These are phyloP conservation scores for Eristalis tenax DNA, from an alignment of 2,888 invertebrate genomes.

Conservation along the genomic window DNA sequence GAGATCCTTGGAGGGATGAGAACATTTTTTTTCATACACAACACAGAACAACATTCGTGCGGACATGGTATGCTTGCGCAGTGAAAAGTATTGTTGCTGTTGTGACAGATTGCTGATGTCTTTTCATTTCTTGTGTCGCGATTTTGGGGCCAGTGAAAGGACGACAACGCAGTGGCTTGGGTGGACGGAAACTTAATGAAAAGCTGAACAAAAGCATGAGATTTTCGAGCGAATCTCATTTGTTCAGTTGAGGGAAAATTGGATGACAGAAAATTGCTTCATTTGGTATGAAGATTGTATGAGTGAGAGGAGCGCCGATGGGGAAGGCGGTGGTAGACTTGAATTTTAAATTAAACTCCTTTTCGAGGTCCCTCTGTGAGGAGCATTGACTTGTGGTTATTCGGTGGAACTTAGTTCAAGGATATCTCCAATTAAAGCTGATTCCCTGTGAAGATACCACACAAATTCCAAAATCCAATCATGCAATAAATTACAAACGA, in stretches of 20 bases:
- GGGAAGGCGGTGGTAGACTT: neutral
- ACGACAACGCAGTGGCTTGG: constrained; percentile 22
- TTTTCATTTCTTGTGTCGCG: constrained; percentile 25
- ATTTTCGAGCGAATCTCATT: constrained; percentile 24
- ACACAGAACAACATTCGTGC: neutral
- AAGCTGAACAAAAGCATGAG: constrained; percentile 42
- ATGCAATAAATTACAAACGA: constrained; percentile 55
- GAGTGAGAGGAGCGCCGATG: neutral
- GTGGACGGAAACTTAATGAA: constrained; percentile 51
- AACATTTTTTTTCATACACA: constrained; percentile 11
- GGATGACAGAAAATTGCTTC: constrained; percentile 9
- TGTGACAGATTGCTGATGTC: constrained; percentile 60
- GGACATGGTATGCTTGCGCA: constrained; percentile 9
- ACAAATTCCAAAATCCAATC: too few relatives aligned
- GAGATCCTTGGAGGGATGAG: constrained; percentile 19
- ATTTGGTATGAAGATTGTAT: neutral
- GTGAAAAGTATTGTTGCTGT: constrained; percentile 46
- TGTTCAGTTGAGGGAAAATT: constrained; percentile 14
- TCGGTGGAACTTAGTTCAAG: too few relatives aligned
- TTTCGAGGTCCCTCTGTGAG: too few relatives aligned
- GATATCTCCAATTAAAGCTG: too few relatives aligned
- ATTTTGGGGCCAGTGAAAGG: neutral
- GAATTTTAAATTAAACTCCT: neutral
- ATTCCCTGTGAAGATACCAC: too few relatives aligned
- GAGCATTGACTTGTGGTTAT: too few relatives aligned